Evolutionary conservation across 2,888 invertebrate genomes (phyloP).

Genomic region (Panopea generosa): DNA sequence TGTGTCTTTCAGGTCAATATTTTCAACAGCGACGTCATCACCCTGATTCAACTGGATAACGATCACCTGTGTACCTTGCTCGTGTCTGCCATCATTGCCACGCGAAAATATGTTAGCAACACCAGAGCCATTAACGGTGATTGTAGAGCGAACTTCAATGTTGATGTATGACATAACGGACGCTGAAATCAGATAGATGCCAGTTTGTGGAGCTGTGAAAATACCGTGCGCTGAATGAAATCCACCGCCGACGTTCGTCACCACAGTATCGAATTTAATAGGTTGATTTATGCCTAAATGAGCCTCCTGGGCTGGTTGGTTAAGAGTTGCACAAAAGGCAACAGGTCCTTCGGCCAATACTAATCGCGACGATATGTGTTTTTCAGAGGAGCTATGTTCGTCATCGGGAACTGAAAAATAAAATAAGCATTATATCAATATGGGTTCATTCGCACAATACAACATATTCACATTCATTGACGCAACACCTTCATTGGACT

Average conservation of each 20-base stretch:
- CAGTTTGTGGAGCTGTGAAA: slow-evolving; percentile 8
- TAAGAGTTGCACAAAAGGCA: slow-evolving; percentile 1
- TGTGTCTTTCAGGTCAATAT: neutral
- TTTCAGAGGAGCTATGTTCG: too few species aligned
- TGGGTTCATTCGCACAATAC: too few species aligned
- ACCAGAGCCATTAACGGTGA: slow-evolving; percentile 9
- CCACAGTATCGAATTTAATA: slow-evolving; percentile 7
- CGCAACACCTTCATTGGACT: too few species aligned
- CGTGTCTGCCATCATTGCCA: slow-evolving; percentile 5
- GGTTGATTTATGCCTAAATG: slow-evolving; percentile 11
- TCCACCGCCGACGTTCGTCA: slow-evolving; percentile 9
- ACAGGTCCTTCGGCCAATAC: slow-evolving; percentile 1
- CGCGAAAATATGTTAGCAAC: slow-evolving; percentile 8
- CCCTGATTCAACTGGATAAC: slow-evolving; percentile 5
- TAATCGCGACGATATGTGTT: neutral
- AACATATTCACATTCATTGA: too few species aligned
- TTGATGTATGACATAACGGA: slow-evolving; percentile 14
- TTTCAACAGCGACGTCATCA: slow-evolving; percentile 9
- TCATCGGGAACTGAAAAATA: too few species aligned
- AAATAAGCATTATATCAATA: too few species aligned
- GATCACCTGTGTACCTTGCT: slow-evolving; percentile 11
- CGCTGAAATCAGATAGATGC: slow-evolving; percentile 11
- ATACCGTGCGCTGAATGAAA: slow-evolving; percentile 8
- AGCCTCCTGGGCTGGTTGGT: neutral
- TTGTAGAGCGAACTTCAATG: slow-evolving; percentile 1